Percentiles rank a stretch among this genome's conserved stretches.
Evolutionary conservation across 2,797 vertebrate species (phyloP).

Genomic region (Epinephelus awoara): DNA sequence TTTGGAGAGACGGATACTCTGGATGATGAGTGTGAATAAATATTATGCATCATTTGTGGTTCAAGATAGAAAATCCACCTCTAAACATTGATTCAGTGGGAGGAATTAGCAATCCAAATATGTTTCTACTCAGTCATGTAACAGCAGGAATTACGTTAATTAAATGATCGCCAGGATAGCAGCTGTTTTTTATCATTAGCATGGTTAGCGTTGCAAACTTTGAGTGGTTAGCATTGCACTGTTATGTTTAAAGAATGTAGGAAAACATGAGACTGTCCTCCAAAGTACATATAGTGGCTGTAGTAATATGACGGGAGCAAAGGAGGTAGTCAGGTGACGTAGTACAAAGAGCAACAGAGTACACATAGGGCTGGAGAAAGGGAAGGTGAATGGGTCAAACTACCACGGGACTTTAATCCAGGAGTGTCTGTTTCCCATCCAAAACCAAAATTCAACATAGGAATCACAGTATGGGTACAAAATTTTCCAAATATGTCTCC

Average conservation of each 20-base stretch:
- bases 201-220: neutral
- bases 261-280: neutral
- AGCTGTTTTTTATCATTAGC: neutral
- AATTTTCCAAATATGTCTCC: no score
- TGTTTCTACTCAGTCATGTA: conserved; percentile 9
- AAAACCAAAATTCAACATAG: no score
- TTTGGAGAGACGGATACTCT: conserved; percentile 2
- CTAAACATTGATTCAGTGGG: conserved; percentile 5
- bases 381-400: no score
- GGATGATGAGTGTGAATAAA: conserved; percentile 31
- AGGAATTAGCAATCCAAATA: conserved; percentile 11
- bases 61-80: conserved; percentile 11
- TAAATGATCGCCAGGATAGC: neutral
- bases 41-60: conserved; percentile 27
- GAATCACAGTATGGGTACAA: no score
- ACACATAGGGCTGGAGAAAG: no score
- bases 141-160: conserved; percentile 4
- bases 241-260: neutral
- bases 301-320: no score
- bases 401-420: no score
- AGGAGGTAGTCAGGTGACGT: no score
- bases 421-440: no score
- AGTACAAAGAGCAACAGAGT: no score
- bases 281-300: no score
- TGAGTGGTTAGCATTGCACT: neutral